Conservation (phyloP, 2,888 invertebrate species). For the Drosophila nr. fundita region DNA sequence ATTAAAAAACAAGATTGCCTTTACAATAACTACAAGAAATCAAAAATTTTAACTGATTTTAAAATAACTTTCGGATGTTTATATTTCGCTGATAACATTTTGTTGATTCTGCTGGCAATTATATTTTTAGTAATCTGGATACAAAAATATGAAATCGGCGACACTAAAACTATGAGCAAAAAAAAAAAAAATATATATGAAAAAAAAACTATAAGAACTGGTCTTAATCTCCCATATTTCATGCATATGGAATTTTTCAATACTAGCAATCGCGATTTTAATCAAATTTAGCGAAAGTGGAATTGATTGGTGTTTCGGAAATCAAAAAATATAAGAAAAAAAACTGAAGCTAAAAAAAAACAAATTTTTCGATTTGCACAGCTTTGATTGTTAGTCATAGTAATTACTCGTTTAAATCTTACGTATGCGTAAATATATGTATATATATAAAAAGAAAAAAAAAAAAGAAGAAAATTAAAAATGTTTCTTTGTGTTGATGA, state of each 20-base stretch:
- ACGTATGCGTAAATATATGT: conserved; percentile 54
- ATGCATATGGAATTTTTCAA: conserved; percentile 47
- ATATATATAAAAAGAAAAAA: conserved; percentile 19
- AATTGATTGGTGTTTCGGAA: conserved; percentile 60
- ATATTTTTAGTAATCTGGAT: conserved; percentile 27
- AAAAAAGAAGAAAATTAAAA: conserved; percentile 8
- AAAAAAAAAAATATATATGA: conserved; percentile 7
- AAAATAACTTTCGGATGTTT: conserved; percentile 40
- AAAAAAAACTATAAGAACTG: conserved; percentile 26
- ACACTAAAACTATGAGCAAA: conserved; percentile 39
- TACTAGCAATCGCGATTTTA: conserved; percentile 58
- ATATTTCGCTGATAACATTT: conserved; percentile 38
- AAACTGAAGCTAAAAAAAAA: conserved; percentile 13
- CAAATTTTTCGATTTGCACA: conserved; percentile 61
- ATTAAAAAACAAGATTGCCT: conserved; percentile 49
- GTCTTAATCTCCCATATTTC: conserved; percentile 53
- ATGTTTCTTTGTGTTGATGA: conserved; percentile 36
- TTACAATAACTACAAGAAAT: conserved; percentile 37
- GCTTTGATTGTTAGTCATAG: conserved; percentile 64
- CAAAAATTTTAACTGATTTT: conserved; percentile 51
- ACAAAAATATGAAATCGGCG: conserved; percentile 29
- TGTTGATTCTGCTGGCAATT: conserved; percentile 39
- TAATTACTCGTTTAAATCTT: conserved; percentile 56
- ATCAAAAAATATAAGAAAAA: conserved; percentile 44
- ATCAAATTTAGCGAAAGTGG: conserved; percentile 55